phyloP scores from a whole-genome alignment of 2,797 vertebrate species.

The Lagodon rhomboides region DNA sequence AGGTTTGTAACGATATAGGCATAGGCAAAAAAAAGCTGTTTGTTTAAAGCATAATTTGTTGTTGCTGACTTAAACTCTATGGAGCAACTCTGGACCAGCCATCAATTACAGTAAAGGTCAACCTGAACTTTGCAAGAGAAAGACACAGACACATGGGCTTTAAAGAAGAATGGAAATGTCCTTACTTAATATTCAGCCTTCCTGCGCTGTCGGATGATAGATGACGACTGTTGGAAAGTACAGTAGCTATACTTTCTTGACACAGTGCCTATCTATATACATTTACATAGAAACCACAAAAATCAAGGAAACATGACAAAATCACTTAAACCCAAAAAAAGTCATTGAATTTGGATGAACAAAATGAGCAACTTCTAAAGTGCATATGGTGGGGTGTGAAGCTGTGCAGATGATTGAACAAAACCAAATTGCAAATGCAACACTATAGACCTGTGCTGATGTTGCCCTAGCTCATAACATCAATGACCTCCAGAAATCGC shows the following conservation, averaged over 20 bases:
- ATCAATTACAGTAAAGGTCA: conserved; percentile 35
- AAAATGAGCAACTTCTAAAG: too few relatives aligned
- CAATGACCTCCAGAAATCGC: conserved; percentile 29
- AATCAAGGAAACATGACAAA: too few relatives aligned
- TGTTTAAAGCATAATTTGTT: conserved; percentile 2
- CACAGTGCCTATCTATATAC: not conserved
- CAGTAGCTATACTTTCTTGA: conserved; percentile 36
- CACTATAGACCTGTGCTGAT: too few relatives aligned
- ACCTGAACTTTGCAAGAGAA: conserved; percentile 3
- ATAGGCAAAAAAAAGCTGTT: not conserved
- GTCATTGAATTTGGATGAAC: too few relatives aligned
- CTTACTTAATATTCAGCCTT: conserved; percentile 45
- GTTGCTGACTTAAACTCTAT: conserved; percentile 6
- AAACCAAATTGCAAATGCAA: too few relatives aligned
- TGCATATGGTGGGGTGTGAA: too few relatives aligned
- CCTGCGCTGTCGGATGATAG: conserved; percentile 36
- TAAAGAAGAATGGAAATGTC: conserved; percentile 23
- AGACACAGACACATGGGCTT: conserved; percentile 1
- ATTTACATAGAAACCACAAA: not conserved
- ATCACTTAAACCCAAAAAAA: too few relatives aligned
- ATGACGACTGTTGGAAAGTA: conserved; percentile 27
- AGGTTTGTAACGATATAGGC: not conserved
- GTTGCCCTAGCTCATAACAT: conserved; percentile 30
- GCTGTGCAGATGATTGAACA: too few relatives aligned
- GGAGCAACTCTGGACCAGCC: not conserved